Base-by-base conservation (phyloP, 2,888 invertebrate genomes). In the Sinhomidia bicolor region DNA sequence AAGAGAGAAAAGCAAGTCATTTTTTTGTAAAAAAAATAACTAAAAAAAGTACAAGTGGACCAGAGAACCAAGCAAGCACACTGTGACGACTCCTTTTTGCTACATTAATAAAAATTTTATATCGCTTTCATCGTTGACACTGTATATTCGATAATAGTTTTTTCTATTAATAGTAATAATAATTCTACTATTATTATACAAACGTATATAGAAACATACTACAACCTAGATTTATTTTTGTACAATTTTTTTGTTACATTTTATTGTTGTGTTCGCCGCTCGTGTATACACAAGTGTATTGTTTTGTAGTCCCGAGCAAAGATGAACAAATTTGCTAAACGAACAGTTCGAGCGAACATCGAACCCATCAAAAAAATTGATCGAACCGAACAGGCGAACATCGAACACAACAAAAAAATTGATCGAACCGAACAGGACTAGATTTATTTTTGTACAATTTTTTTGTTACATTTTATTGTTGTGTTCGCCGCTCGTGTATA, bases 31-130 rank as follows among this genome's bases (percentile, higher is more conserved):
- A 36, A 20, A 76, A 41, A 32, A 6, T n/a, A n/a, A n/a, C n/a
- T 9, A 76, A 80, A 29, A 68, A 82, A 68, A 82, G 82, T 82
- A 82, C 82, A 82, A 82, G 82, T 82, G 83, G 71, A 83, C 71
- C 83, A 83, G 65, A 82, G 32, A 78, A 57, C 23, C 83, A 74
- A 80, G 44, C 14, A 54, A 57, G 54, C 51, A 47, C n/a, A 57
- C 44, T 83, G 83, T 74, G 74, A 83, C 71, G 74, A 83, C 71
- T 83, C 51, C 54, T 36, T 80, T 78, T 80, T 80, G 80, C 62
- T 80, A 80, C 62, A 62, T 41, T 57, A 12, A n/a, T 41, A 80
- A 60, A 44, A 60, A 44, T 20, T 57, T 83, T 83, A 68, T 54
- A 78, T 32, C 57, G 54, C 57, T 62, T 41, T 80, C 36, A 23